These are phyloP conservation scores for Palythoa caribaeorum DNA, from an alignment of 92 coral and sea anemone genomes.

Conservation along the genomic window DNA sequence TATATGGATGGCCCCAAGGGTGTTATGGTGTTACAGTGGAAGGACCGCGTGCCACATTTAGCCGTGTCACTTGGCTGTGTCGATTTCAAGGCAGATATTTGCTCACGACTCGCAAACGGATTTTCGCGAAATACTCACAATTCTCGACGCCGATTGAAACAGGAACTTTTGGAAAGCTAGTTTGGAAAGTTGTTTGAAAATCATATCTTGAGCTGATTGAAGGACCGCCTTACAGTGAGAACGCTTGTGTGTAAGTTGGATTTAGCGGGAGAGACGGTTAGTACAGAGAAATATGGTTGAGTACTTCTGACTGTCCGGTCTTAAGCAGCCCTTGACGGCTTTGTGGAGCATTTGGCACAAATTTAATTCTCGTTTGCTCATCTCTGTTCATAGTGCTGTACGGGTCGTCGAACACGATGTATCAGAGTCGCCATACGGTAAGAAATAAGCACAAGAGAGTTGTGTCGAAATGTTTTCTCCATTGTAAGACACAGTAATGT, in stretches of 20 bases:
- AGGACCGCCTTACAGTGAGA: conserved; percentile 44
- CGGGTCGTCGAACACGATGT: conserved; percentile 80
- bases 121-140: conserved; percentile 67
- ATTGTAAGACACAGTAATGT: conserved; percentile 71
- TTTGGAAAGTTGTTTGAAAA: conserved; percentile 47
- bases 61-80: conserved; percentile 99
- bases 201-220: conserved; percentile 52
- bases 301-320: conserved; percentile 85
- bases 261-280: conserved; percentile 83
- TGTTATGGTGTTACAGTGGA: conserved; percentile 99
- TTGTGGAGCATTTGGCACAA: conserved; percentile 75
- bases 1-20: conserved; percentile 99
- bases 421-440: conserved; percentile 94
- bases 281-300: conserved; percentile 89
- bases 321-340: conserved; percentile 85
- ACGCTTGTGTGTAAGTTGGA: conserved; percentile 60
- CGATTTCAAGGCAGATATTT: conserved; percentile 96
- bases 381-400: conserved; percentile 59
- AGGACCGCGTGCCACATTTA: conserved; percentile 99
- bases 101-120: conserved; percentile 88
- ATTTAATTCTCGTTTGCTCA: conserved; percentile 77
- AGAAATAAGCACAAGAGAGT: conserved; percentile 61
- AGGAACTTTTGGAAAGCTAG: conserved; percentile 37
- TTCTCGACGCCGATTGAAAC: conserved; percentile 63
- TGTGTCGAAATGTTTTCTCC: conserved; percentile 78